Evolutionary conservation across 1,140 invertebrate species (phyloP).

Genomic region (Dendrolimus kikuchii): DNA sequence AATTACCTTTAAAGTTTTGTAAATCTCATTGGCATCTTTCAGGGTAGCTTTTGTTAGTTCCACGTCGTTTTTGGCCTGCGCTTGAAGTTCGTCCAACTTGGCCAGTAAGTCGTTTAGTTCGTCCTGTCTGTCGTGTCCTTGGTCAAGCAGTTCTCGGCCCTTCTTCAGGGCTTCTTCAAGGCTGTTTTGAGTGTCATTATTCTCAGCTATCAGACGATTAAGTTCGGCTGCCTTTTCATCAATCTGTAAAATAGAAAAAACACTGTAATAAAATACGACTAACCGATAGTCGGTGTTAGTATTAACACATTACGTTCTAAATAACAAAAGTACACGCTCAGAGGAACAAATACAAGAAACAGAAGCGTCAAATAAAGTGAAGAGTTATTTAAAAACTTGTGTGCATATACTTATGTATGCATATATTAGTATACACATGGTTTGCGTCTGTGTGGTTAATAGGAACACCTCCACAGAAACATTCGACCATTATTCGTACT

Average conservation of each 20-base stretch:
- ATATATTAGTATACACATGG: no score
- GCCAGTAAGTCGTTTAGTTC: constrained; percentile 74
- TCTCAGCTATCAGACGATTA: constrained; percentile 54
- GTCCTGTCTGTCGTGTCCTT: constrained; percentile 77
- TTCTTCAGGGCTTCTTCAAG: constrained; percentile 36
- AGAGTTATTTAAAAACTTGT: no score
- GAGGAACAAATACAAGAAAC: no score
- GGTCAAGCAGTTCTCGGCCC: constrained; percentile 74
- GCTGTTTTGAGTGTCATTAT: constrained; percentile 42
- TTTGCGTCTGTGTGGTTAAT: no score
- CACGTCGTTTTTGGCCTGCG: constrained; percentile 86
- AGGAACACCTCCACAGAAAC: no score
- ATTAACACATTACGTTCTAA: no score
- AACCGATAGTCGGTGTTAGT: no score
- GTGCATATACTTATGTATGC: no score
- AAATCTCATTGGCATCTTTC: constrained; percentile 89
- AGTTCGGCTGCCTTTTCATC: constrained; percentile 53
- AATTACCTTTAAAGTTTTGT: constrained; percentile 86
- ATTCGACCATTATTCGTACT: no score
- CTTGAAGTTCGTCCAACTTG: constrained; percentile 80
- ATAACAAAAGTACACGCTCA: no score
- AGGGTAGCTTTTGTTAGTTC: constrained; percentile 88
- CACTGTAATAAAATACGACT: no score
- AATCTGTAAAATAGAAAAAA: constrained; percentile 27
- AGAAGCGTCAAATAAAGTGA: no score